A percentile compares a stretch with the other conserved stretches of the same genome.
phyloP scores from a whole-genome alignment of 2,113 vertebrate species.

The Fregetta grallaria region DNA sequence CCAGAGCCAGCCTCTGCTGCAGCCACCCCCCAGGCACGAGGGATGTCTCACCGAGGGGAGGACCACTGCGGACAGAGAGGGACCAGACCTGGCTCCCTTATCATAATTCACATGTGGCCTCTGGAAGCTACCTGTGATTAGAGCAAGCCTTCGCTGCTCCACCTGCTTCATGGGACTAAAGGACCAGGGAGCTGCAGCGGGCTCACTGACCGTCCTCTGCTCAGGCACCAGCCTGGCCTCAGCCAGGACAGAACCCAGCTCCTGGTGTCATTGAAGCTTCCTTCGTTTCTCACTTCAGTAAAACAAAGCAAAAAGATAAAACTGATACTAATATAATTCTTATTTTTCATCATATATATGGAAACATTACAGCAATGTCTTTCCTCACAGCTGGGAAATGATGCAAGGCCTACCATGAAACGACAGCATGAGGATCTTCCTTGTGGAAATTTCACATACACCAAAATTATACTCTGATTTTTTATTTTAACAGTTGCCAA shows the following conservation, averaged over 20 bases:
- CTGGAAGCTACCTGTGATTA: background rate
- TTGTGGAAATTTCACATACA: background rate
- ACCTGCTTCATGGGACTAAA: background rate
- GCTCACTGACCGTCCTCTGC: background rate
- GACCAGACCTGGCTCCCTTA: background rate
- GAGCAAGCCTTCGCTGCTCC: background rate
- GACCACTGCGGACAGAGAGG: background rate
- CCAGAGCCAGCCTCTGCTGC: background rate
- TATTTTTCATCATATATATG: background rate
- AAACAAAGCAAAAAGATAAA: background rate
- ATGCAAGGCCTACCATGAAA: slow-evolving; percentile 11
- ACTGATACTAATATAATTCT: background rate
- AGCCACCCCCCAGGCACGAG: background rate
- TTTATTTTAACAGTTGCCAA: slow-evolving; percentile 36
- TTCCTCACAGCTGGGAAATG: slow-evolving; percentile 5
- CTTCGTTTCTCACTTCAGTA: background rate
- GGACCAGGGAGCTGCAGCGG: background rate
- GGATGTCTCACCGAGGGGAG: background rate
- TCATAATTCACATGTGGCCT: background rate
- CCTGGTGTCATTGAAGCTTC: background rate
- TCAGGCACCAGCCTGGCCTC: background rate
- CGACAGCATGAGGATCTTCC: background rate
- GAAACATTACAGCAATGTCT: background rate
- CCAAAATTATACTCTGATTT: background rate
- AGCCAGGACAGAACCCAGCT: background rate